phyloP scores from a whole-genome alignment of 1,140 invertebrate species.

The Alviniconcha marisindica region DNA sequence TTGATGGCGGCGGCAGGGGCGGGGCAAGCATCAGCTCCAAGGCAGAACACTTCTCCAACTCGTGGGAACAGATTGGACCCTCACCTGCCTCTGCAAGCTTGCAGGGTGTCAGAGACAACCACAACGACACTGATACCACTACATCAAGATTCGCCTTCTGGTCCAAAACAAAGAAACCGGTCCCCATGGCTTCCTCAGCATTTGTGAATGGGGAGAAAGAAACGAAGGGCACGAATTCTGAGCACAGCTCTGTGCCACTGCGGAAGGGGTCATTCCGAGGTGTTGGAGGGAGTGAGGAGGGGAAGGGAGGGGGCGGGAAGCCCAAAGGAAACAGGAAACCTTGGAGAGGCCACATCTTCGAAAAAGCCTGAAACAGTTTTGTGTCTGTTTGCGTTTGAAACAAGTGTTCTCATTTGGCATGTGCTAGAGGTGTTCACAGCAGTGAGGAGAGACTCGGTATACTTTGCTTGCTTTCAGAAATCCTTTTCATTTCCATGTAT shows the following conservation, averaged over 20 bases:
- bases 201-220: slow-evolving; percentile 12
- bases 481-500: too few species aligned
- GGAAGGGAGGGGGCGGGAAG: neutral
- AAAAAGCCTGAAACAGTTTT: slow-evolving; percentile 1
- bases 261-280: slow-evolving; percentile 15
- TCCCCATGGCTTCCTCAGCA: neutral
- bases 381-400: neutral
- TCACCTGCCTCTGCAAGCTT: too few species aligned
- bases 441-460: too few species aligned
- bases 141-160: neutral
- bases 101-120: too few species aligned
- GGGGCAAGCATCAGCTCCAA: too few species aligned
- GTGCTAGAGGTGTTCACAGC: too few species aligned
- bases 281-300: neutral
- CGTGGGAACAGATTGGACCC: too few species aligned
- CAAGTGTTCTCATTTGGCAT: too few species aligned
- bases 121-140: too few species aligned
- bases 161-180: neutral
- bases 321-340: neutral
- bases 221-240: neutral
- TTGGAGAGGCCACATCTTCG: neutral
- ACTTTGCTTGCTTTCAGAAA: too few species aligned
- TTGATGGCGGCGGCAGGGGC: too few species aligned
- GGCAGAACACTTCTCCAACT: too few species aligned
- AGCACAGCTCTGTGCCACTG: neutral